Evolutionary conservation across 2,797 vertebrate genomes (phyloP), one percentile per base, ranked within the genome.

Genomic region (Geotria australis): DNA sequence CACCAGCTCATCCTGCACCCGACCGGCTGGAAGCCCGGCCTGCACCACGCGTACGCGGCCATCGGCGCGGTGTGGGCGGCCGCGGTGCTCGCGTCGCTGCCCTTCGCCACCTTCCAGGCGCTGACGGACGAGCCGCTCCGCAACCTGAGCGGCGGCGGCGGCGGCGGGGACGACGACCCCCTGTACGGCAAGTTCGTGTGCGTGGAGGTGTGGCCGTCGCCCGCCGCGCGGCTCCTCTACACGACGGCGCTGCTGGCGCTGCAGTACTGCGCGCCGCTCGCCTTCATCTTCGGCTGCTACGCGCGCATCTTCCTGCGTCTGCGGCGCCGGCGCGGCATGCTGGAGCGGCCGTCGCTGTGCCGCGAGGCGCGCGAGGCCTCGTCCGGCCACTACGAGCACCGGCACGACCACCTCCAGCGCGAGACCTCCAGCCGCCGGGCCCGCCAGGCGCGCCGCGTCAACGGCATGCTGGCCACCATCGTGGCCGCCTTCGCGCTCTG

Each of bases 1-100:
- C 76, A 81, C 66, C 79, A 80, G 65, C 78, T 83, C 60, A 81
- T 83, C 49, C 74, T 81, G 59, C 73, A 81, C 64, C 79, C 79
- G 1, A 81, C 79, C 0, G 78, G 79, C 8, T 80, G 79, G 79
- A 80, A 79, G 58, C 79, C 79, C 0, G 57, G 66, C 56, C 71
- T 77, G 38, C 59, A 66, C 14, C 79, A 83, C 61, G 78, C 79
- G 56, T 81, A 80, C 62, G 9, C 79, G n/a, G 79, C 79, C 0
- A 77, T 80, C 10, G 72, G 64, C 1, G 46, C 77, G 61, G 80
- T 71, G 64, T 83, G 79, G 79, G 62, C 71, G 3, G 62, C 75
- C 51, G 76, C 76, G 8, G 72, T 72, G 56, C 67, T 77, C 2
- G 71, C 78, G 59, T 81, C 79, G 1, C 68, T 76, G 64, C 79